Base-by-base conservation (phyloP, 2,797 vertebrate genomes). In the Enteromius fasciolatus region DNA sequence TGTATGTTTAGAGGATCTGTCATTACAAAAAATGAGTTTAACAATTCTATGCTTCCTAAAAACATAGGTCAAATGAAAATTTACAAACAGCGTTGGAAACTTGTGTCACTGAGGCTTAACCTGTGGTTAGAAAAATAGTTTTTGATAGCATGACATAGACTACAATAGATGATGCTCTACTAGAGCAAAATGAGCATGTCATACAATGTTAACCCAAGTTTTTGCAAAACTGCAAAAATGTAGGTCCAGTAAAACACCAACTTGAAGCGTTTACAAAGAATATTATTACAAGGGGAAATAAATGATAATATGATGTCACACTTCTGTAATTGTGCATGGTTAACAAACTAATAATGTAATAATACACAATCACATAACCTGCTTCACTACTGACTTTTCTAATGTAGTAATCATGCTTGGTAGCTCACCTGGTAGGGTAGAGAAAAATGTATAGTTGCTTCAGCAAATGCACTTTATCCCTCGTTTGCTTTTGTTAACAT, bases 101-200 rank as follows among this genome's bases (percentile, higher is more conserved):
- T 4, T 44, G 39, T 44, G 67, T 2, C 12, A 41, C 23, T 44
- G 1, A 5, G 44, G 41, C n/a, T 69, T 3, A 7, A 68, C n/a
- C 66, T 67, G 33, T 67, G 64, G 64, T 67, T 39, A 39, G n/a
- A 46, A 46, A 23, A 23, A 17, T 9, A 4, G 41, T 28, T 69
- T 69, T n/a, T 46, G 25, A 11, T 69, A 69, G 52, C n/a, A 12
- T 69, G 67, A 69, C n/a, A 3, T 25, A 15, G 14, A 46, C 41
- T 69, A 44, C 25, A 46, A 69, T 69, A 69, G 25, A 69, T 17
- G n/a, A 69, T 69, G n/a, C 12, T 69, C 39, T 25, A 23, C 39
- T 39, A 39, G 1, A 44, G 23, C 20, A 41, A 23, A 68, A 68
- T 14, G 41, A 68, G 15, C 3, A 17, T 25, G 3, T 25, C 9